A percentile compares a stretch with the other conserved stretches of the same genome.
Conservation (phyloP, 2,113 vertebrate genomes). For the Mesitornis unicolor region DNA sequence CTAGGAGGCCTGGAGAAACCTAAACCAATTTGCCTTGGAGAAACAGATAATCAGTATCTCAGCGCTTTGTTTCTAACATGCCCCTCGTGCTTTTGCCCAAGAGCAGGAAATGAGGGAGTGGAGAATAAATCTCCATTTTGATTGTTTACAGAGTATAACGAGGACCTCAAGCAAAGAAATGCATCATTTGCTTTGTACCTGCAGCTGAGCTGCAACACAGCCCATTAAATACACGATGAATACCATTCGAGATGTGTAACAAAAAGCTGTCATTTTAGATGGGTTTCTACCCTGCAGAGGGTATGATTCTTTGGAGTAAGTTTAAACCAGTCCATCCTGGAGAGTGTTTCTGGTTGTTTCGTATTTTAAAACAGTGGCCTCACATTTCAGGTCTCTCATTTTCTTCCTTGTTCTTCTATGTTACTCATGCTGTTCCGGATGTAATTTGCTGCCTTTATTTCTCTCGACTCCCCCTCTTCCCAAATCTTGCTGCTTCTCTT, state of each 20-base stretch:
- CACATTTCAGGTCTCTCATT: neutral
- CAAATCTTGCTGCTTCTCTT: neutral
- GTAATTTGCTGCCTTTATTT: neutral
- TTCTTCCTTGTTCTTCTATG: neutral
- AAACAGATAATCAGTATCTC: conserved; percentile 32
- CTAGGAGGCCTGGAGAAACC: conserved; percentile 41
- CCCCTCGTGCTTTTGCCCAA: neutral
- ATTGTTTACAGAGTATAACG: conserved; percentile 50
- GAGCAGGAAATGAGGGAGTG: conserved; percentile 27
- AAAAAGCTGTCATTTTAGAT: neutral
- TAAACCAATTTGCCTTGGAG: conserved; percentile 20
- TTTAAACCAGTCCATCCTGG: neutral
- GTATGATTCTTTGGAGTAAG: neutral
- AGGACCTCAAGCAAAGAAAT: conserved; percentile 34
- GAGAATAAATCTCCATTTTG: conserved; percentile 51
- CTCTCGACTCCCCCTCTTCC: accelerated
- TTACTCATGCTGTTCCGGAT: neutral
- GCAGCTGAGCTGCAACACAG: neutral
- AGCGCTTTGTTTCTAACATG: neutral
- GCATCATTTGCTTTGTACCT: conserved; percentile 22
- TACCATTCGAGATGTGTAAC: accelerated
- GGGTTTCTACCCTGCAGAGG: neutral
- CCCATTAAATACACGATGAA: neutral
- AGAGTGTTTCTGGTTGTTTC: neutral
- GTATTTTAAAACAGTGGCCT: neutral